phyloP scores from a whole-genome alignment of 2,797 vertebrate species.

The Etheostoma nigrum region DNA sequence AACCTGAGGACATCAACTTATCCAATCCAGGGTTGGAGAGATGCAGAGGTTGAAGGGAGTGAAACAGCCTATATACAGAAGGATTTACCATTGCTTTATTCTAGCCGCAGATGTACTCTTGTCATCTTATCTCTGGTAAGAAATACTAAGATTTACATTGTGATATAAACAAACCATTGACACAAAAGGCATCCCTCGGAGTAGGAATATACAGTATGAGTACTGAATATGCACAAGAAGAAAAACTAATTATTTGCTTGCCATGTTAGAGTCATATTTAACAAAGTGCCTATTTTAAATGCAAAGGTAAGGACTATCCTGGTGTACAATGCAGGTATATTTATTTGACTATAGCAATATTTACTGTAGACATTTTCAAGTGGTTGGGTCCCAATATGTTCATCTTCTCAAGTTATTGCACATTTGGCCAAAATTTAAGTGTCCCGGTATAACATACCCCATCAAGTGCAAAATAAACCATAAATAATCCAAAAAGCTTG shows the following conservation, averaged over 20 bases:
- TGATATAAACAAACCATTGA: conserved; percentile 18
- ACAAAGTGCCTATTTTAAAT: neutral
- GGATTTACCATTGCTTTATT: conserved; percentile 48
- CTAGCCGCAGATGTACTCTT: neutral
- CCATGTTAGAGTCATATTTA: neutral
- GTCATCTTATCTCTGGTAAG: neutral
- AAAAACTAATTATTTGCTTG: neutral
- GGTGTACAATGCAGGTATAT: neutral
- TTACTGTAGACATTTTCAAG: neutral
- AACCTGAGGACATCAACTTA: conserved; percentile 38
- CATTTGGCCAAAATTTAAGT: neutral
- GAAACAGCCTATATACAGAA: conserved; percentile 24
- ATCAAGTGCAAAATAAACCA: neutral
- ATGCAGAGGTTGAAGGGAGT: conserved; percentile 31
- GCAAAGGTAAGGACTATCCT: neutral
- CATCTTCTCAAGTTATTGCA: neutral
- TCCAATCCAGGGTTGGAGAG: conserved; percentile 7
- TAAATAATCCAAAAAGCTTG: conserved; percentile 3
- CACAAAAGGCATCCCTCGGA: neutral
- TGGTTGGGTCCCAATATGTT: neutral
- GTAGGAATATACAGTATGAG: neutral
- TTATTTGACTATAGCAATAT: neutral
- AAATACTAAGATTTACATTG: conserved; percentile 1
- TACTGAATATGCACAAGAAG: neutral
- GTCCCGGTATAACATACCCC: neutral